Percentiles rank a stretch among this genome's conserved stretches.
Conservation (phyloP, 2,888 invertebrate genomes). For the Callyntrura guangdongensis region DNA sequence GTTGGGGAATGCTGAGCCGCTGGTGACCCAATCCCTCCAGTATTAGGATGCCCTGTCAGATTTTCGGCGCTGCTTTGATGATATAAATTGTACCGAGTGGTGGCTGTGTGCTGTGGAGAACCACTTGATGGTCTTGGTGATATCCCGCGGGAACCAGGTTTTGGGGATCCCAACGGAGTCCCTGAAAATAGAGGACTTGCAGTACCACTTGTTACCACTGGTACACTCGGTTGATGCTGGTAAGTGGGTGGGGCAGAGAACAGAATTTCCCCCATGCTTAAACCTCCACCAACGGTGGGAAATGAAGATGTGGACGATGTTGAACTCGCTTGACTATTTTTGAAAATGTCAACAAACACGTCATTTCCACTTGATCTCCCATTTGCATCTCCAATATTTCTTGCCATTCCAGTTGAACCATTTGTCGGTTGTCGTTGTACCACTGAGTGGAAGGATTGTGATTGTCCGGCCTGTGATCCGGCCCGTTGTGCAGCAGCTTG, state of each 20-base stretch:
- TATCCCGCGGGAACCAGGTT: background rate
- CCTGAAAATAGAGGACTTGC: constrained; percentile 15
- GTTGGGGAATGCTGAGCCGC: constrained; percentile 28
- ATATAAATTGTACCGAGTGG: constrained; percentile 85
- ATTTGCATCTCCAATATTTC: background rate
- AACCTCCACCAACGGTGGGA: constrained; percentile 65
- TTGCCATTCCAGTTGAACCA: background rate
- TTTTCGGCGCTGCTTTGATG: constrained; percentile 78
- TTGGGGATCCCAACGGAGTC: constrained; percentile 17
- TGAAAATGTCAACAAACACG: background rate
- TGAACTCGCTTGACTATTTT: constrained; percentile 20
- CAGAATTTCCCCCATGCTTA: constrained; percentile 83
- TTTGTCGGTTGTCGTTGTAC: constrained; percentile 47
- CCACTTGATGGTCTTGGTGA: constrained; percentile 5
- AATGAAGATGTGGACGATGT: constrained; percentile 29
- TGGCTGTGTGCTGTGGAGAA: constrained; percentile 71
- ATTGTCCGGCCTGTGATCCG: constrained; percentile 54
- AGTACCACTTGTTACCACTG: constrained; percentile 5
- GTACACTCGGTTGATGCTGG: constrained; percentile 47
- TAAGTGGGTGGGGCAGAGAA: constrained; percentile 82
- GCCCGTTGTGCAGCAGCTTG: no score
- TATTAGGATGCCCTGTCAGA: constrained; percentile 5
- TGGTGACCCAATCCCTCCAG: background rate
- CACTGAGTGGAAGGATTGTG: constrained; percentile 68
- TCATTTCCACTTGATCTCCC: background rate